A percentile compares a stretch with the other conserved stretches of the same genome.
phyloP scores from a whole-genome alignment of 2,113 vertebrate species.

The Ibidorhyncha struthersii region DNA sequence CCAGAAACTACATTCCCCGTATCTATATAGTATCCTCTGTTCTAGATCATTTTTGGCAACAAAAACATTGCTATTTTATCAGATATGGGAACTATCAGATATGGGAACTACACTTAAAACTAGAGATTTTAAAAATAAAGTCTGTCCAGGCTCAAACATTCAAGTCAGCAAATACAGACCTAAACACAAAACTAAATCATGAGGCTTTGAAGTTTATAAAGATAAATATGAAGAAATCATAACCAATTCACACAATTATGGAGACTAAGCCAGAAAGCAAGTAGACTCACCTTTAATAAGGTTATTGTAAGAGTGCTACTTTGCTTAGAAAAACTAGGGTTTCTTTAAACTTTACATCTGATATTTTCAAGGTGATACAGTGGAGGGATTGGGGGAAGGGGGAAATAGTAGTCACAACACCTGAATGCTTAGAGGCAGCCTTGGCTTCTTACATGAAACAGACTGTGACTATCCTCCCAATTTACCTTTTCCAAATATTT shows the following conservation, averaged over 20 bases:
- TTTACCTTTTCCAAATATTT: neutral
- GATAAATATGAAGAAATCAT: neutral
- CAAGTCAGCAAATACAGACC: neutral
- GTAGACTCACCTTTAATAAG: neutral
- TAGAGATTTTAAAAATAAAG: neutral
- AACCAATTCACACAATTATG: neutral
- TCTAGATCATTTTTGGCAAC: neutral
- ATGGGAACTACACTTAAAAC: neutral
- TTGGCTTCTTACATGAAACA: neutral
- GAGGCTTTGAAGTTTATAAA: neutral
- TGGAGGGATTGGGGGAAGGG: neutral
- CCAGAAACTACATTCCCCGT: neutral
- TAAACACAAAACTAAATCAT: neutral
- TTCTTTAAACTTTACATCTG: neutral
- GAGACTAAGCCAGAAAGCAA: neutral
- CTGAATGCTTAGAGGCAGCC: neutral
- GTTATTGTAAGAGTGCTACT: neutral
- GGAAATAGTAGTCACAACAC: neutral
- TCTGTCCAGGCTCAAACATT: neutral
- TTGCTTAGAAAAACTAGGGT: neutral
- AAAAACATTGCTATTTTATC: neutral
- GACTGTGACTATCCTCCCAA: neutral
- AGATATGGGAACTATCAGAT: neutral
- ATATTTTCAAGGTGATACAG: neutral
- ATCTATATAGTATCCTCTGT: neutral